These are phyloP conservation scores for Stenodera caucasica DNA, from an alignment of 2,888 invertebrate genomes.

Conservation along the genomic window DNA sequence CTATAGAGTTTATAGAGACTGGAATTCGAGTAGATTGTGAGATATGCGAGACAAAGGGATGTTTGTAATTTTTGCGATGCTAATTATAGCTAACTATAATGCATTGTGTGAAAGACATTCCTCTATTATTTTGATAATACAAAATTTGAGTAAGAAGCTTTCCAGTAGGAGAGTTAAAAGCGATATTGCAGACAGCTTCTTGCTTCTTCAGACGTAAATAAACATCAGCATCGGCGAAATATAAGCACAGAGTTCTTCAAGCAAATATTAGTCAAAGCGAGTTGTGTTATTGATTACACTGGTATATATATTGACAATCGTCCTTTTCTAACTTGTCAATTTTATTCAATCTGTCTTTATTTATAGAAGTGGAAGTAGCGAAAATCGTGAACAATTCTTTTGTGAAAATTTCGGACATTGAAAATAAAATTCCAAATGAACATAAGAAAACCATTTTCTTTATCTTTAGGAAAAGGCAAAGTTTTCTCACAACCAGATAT, in stretches of 20 bases:
- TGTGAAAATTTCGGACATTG: too few relatives aligned
- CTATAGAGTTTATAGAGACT: too few relatives aligned
- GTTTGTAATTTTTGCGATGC: constrained; percentile 8
- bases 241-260: constrained; percentile 39
- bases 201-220: constrained; percentile 37
- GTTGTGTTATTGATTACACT: constrained; percentile 40
- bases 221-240: constrained; percentile 34
- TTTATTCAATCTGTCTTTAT: constrained; percentile 30
- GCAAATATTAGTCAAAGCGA: constrained; percentile 42
- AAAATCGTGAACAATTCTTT: too few relatives aligned
- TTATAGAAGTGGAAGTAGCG: constrained; percentile 12
- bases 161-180: constrained; percentile 36
- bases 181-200: constrained; percentile 32
- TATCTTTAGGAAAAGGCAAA: constrained; percentile 5
- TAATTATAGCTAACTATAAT: background rate
- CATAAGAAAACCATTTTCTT: constrained; percentile 7
- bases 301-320: constrained; percentile 36
- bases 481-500: too few relatives aligned
- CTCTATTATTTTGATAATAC: constrained; percentile 5
- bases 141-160: constrained; percentile 28
- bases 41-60: constrained; percentile 11
- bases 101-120: background rate
- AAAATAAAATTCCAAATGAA: constrained; percentile 16
- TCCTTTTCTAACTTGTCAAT: constrained; percentile 26
- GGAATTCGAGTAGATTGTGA: background rate